Evolutionary conservation across 2,797 vertebrate species (phyloP), one percentile per base, ranked within the genome.

Genomic region (Rhinichthys osculus): DNA sequence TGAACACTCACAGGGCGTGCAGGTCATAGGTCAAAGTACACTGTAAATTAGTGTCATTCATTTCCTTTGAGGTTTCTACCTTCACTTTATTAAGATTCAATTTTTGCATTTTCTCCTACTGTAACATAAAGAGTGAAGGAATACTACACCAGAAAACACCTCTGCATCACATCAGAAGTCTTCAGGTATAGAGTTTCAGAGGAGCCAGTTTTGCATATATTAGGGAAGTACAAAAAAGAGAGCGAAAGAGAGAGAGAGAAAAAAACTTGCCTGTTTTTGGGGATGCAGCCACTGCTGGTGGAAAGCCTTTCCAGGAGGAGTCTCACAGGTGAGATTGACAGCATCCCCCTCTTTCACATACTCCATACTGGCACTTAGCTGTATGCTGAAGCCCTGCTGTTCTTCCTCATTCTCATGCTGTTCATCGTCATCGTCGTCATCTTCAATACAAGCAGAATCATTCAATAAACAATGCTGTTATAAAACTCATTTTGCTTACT

Each of bases 261-360:
- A 54, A 30, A 42, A 40, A 19, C 94, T 96, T 94, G 96, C 98
- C 96, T 96, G 94, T 94, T 94, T 95, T 88, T 95, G 96, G 1
- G 96, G 96, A 90, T 99, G 98, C 72, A 96, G 94, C 98, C 98
- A 99, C 83, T 97, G 94, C 87, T 99, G 96, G 87, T 95, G 92
- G 50, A 97, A 97, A 80, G 91, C 89, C 16, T 90, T 91, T 1
- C 96, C 98, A 27, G 94, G 87, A 30, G 97, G 95, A 77, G 95
- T 95, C 2, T 95, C 89, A n/a, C 98, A 99, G 83, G 95, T 96
- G 90, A 99, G 89, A 85, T 91, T 94, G 0, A 99, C 94, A 1
- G 96, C 93, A 88, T 97, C 96, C 0, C 98, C 97, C 0, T 94
- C 95, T 92, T 94, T 96, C 90, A 98, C 94, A 1, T 95, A 94